A percentile compares a stretch with the other conserved stretches of the same genome.
phyloP scores from a whole-genome alignment of 2,113 vertebrate species.

The Seriola quinqueradiata region DNA sequence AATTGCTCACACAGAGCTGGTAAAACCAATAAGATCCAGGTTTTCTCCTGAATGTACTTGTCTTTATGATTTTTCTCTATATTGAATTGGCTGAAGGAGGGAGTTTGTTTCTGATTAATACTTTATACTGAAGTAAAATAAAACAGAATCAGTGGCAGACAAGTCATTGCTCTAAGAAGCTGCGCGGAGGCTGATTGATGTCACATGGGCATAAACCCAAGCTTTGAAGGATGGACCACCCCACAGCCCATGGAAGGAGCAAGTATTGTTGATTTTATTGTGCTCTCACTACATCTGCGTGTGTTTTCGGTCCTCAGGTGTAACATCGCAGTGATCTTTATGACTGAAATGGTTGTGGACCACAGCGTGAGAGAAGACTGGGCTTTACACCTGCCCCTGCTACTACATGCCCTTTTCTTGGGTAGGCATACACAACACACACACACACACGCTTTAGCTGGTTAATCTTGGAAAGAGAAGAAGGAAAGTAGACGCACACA shows the following conservation, averaged over 20 bases:
- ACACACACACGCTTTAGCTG: not conserved
- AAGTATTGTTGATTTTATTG: not conserved
- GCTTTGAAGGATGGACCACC: not conserved
- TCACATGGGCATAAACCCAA: not conserved
- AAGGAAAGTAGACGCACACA: not conserved
- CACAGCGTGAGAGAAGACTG: conserved; percentile 98
- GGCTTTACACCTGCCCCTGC: conserved; percentile 94
- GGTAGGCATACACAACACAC: conserved; percentile 82
- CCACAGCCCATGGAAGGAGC: not conserved
- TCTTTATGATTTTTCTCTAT: not conserved
- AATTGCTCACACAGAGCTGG: not conserved
- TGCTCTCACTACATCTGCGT: conserved; percentile 3
- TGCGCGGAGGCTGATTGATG: not conserved
- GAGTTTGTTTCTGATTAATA: not conserved
- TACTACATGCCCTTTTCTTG: conserved; percentile 96
- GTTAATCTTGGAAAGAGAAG: not conserved
- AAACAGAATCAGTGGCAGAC: not conserved
- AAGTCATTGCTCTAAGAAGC: not conserved
- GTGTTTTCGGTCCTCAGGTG: conserved; percentile 85
- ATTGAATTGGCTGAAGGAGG: not conserved
- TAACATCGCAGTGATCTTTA: conserved; percentile 98
- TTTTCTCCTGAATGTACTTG: not conserved
- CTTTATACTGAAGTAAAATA: not conserved
- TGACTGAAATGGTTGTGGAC: conserved; percentile 99
- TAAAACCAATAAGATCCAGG: not conserved